Conservation (phyloP, 1,140 invertebrate genomes). For the Dufourea novaeangliae region DNA sequence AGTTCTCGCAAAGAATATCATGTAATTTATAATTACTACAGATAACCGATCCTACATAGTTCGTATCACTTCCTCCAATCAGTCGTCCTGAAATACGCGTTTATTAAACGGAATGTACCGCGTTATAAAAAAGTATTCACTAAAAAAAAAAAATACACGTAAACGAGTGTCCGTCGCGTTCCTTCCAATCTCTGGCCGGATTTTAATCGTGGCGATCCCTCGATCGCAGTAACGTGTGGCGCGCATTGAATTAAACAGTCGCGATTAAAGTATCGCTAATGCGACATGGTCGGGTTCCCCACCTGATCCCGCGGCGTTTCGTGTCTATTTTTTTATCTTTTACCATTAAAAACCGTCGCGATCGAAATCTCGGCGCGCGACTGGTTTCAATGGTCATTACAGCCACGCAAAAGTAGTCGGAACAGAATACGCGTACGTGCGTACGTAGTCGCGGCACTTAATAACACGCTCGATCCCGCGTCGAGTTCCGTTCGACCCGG, state of each 20-base stretch:
- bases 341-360: background rate
- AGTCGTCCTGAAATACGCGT: too few relatives aligned
- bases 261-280: conserved; percentile 12
- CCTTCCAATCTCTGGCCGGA: background rate
- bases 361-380: conserved; percentile 20
- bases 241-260: conserved; percentile 2
- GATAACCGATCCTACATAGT: too few relatives aligned
- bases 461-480: too few relatives aligned
- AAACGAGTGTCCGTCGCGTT: background rate
- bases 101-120: background rate
- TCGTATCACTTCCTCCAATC: too few relatives aligned
- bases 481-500: background rate
- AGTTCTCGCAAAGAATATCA: too few relatives aligned
- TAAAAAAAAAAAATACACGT: too few relatives aligned
- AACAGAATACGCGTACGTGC: background rate
- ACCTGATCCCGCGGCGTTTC: too few relatives aligned
- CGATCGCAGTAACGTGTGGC: background rate
- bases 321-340: background rate
- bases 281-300: background rate
- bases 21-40: too few relatives aligned
- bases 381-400: background rate
- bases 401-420: background rate
- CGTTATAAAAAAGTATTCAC: too few relatives aligned
- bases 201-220: background rate
- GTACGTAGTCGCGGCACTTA: background rate